Evolutionary conservation across 2,113 vertebrate species (phyloP).

Genomic region (Oryzias melastigma): DNA sequence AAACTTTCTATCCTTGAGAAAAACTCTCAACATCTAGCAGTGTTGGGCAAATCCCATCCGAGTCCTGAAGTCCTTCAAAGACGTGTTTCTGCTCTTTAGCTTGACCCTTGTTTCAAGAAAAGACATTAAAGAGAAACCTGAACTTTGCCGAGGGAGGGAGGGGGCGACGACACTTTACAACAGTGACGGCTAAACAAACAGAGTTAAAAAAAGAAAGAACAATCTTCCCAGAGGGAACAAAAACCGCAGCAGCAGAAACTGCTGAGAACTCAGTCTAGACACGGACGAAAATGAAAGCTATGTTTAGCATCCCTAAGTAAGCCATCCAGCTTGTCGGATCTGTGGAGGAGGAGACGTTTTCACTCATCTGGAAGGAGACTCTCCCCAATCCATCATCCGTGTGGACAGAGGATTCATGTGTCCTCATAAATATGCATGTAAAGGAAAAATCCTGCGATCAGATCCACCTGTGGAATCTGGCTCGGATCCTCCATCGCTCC

Average conservation of each 20-base stretch:
- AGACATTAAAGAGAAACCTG: not conserved
- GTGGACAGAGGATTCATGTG: not conserved
- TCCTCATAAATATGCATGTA: not conserved
- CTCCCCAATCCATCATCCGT: conserved; percentile 23
- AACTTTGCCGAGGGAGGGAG: conserved; percentile 3
- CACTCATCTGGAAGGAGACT: conserved; percentile 41
- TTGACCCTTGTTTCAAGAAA: conserved; percentile 20
- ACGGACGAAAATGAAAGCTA: conserved; percentile 61
- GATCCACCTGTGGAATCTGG: conserved; percentile 48
- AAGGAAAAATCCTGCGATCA: not conserved
- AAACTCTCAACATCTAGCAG: not conserved
- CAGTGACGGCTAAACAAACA: conserved; percentile 46
- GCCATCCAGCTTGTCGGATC: conserved; percentile 61
- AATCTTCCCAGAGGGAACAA: conserved; percentile 42
- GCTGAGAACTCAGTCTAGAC: conserved; percentile 65
- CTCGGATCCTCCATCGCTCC: conserved; percentile 9
- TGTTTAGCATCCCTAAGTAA: conserved; percentile 66
- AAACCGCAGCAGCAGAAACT: conserved; percentile 65
- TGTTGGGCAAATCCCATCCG: no score
- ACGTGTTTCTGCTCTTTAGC: not conserved
- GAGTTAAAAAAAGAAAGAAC: conserved; percentile 50
- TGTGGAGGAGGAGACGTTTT: conserved; percentile 41
- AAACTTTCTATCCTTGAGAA: not conserved
- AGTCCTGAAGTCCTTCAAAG: not conserved
- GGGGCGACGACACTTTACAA: conserved; percentile 36